These are phyloP conservation scores for Frieseomelitta varia DNA, from an alignment of 1,140 invertebrate genomes.

Conservation along the genomic window DNA sequence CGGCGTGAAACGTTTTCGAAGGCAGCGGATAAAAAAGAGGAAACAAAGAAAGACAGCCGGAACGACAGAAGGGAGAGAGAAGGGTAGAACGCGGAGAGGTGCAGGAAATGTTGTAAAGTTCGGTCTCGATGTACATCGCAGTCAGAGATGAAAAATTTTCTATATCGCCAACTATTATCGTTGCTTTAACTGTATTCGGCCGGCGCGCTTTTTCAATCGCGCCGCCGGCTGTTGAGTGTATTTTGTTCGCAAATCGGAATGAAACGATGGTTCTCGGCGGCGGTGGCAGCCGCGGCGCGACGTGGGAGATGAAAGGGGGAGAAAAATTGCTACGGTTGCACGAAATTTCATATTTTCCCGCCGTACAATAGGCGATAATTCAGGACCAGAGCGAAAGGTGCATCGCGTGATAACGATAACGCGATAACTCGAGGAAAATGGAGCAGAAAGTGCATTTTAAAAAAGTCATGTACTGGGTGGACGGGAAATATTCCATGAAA, in stretches of 20 bases:
- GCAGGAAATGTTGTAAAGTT: conserved; percentile 55
- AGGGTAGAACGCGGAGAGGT: not conserved
- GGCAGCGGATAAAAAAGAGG: conserved; percentile 15
- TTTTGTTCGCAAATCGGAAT: conserved; percentile 63
- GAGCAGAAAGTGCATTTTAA: conserved; percentile 37
- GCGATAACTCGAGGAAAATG: conserved; percentile 64
- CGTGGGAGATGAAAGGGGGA: not conserved
- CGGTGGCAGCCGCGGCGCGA: not conserved
- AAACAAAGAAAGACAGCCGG: too few species aligned
- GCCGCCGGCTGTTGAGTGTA: conserved; percentile 64
- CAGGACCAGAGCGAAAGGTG: conserved; percentile 47
- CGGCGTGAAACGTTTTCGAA: conserved; percentile 19
- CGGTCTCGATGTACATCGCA: conserved; percentile 30
- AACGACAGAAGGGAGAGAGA: not conserved
- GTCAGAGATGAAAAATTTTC: conserved; percentile 65
- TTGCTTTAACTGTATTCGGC: conserved; percentile 61
- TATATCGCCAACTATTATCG: conserved; percentile 66
- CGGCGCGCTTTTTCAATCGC: conserved; percentile 65
- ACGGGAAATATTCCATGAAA: conserved; percentile 9
- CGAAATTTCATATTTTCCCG: conserved; percentile 67
- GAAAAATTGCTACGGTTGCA: conserved; percentile 61
- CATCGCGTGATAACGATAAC: conserved; percentile 57
- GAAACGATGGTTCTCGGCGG: conserved; percentile 9
- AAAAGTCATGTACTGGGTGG: conserved; percentile 35
- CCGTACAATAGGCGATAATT: conserved; percentile 63